Conservation (phyloP, 2,888 invertebrate genomes). For the Molanna angustata region DNA sequence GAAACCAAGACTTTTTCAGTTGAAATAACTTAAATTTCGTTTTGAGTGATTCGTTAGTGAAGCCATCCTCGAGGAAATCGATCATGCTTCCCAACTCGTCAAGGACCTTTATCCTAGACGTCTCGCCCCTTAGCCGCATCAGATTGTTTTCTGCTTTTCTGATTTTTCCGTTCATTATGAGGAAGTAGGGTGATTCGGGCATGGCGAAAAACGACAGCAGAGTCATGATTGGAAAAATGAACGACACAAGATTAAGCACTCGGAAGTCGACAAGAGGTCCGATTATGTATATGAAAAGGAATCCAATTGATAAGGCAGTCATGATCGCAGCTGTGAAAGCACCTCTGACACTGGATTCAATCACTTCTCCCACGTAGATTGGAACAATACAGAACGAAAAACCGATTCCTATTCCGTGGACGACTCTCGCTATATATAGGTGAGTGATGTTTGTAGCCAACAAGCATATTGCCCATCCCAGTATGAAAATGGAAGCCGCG, state of each 20-base stretch:
- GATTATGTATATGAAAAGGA: conserved; percentile 20
- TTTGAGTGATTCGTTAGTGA: neutral
- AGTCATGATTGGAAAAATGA: conserved; percentile 21
- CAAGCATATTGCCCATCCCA: conserved; percentile 8
- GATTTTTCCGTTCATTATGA: conserved; percentile 16
- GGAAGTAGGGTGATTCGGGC: conserved; percentile 30
- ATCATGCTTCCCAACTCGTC: conserved; percentile 10
- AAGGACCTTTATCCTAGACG: neutral
- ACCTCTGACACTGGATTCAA: conserved; percentile 25
- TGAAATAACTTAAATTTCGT: conserved; percentile 6
- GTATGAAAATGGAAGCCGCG: conserved; percentile 3
- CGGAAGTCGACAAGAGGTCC: conserved; percentile 22
- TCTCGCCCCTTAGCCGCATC: conserved; percentile 13
- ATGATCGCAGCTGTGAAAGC: conserved; percentile 15
- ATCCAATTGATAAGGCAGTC: conserved; percentile 11
- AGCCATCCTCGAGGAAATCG: conserved; percentile 12
- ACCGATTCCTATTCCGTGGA: conserved; percentile 23
- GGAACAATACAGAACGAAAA: conserved; percentile 19
- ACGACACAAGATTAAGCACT: conserved; percentile 13
- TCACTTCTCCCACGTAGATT: conserved; percentile 29
- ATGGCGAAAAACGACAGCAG: conserved; percentile 18
- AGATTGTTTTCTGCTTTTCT: conserved; percentile 13
- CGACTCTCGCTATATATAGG: conserved; percentile 38
- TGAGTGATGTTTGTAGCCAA: conserved; percentile 31
- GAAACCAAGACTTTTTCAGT: conserved; percentile 1